Evolutionary conservation across 2,797 vertebrate species (phyloP).

Genomic region (Liparis tanakae): DNA sequence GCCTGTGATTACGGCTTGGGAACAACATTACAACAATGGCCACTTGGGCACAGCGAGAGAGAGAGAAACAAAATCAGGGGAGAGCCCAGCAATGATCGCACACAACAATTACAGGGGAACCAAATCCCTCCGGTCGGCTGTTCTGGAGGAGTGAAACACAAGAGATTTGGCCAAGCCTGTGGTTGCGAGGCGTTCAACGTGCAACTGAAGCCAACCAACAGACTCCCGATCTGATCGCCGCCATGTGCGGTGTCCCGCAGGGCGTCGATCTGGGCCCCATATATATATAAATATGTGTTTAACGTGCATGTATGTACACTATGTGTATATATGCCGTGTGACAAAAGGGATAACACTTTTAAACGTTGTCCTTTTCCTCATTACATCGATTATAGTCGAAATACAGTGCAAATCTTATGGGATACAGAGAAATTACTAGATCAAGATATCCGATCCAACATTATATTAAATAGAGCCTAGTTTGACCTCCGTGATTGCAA

Average conservation of each 20-base stretch:
- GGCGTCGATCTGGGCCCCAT: conserved; percentile 66
- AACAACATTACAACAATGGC: conserved; percentile 71
- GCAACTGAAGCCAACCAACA: conserved; percentile 64
- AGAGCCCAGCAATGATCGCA: conserved; percentile 72
- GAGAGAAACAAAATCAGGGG: conserved; percentile 51
- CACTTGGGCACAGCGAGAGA: conserved; percentile 57
- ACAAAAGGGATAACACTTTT: conserved; percentile 15
- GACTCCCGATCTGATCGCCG: conserved; percentile 73
- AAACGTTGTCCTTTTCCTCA: not conserved
- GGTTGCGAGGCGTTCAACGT: conserved; percentile 61
- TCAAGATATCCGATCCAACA: not conserved
- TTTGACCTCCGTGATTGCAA: not conserved
- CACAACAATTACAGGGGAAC: conserved; percentile 69
- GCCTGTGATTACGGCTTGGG: conserved; percentile 75
- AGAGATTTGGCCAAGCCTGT: conserved; percentile 67
- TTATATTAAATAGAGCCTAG: not conserved
- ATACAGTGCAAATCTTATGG: not conserved
- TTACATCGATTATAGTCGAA: not conserved
- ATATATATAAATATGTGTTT: conserved; percentile 18
- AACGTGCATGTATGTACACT: not conserved
- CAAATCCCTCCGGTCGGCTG: conserved; percentile 70
- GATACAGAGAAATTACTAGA: not conserved
- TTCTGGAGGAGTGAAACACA: conserved; percentile 72
- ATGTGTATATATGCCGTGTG: not conserved
- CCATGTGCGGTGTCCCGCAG: conserved; percentile 71